Percentiles rank a stretch among this genome's conserved stretches.
phyloP scores from a whole-genome alignment of 2,113 vertebrate species.

The Ploceus nigricollis region DNA sequence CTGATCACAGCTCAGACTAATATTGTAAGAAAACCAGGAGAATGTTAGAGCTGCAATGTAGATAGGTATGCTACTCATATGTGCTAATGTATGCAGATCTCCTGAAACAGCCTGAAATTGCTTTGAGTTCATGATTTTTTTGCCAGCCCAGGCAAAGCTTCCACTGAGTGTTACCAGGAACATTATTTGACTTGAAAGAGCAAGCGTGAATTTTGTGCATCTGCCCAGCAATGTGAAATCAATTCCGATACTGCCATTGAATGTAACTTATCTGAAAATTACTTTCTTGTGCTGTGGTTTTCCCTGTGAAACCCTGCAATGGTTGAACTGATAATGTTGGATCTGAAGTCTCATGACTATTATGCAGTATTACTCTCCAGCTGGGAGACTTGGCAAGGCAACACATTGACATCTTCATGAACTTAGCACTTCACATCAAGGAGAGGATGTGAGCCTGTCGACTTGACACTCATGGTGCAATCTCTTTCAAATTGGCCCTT shows the following conservation, averaged over 20 bases:
- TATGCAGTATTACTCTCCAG: slow-evolving; percentile 15
- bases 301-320: background rate
- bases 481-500: slow-evolving; percentile 34
- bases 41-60: background rate
- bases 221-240: background rate
- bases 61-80: background rate
- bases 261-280: background rate
- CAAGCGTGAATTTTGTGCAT: background rate
- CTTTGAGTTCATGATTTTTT: background rate
- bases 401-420: slow-evolving; percentile 44
- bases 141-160: background rate
- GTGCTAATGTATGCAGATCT: background rate
- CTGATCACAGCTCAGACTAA: background rate
- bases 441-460: slow-evolving; percentile 46
- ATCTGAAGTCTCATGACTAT: background rate
- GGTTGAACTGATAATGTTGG: background rate
- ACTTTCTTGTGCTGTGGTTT: background rate
- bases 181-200: background rate
- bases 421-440: slow-evolving; percentile 52
- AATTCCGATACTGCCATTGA: background rate
- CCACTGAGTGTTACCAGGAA: background rate
- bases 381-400: slow-evolving; percentile 41
- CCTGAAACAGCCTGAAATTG: background rate
- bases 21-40: background rate
- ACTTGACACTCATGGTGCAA: background rate